Base-by-base conservation (phyloP, 1,140 invertebrate genomes). In the Penaeus japonicus region DNA sequence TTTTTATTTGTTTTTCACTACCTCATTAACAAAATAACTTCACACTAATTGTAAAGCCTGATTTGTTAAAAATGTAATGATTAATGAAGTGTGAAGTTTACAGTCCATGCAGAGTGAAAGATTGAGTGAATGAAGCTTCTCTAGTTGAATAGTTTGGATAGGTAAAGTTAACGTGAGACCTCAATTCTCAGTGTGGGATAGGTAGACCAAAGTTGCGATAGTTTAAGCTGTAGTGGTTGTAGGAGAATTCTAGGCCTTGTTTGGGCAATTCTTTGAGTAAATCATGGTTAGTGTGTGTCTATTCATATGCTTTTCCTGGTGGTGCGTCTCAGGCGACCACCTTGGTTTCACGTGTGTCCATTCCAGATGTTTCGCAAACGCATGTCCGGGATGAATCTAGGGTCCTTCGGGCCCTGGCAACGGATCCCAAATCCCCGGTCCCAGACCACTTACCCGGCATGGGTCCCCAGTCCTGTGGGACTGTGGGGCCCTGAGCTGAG, bases 321-420 rank as follows among this genome's bases (percentile, higher is more conserved):
- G 70, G 82, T 75, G 32, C 83, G 73, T 80, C 73, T 54, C 54
- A 81, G 87, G 83, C 82, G 57, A 79, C 87, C 87, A 85, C 87
- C 87, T 55, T 90, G 89, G 81, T 90, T 90, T 90, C 90, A 90
- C 90, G 86, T 90, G 90, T 90, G 89, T 90, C 90, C 89, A 90
- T 90, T 90, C 87, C 90, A 90, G 90, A 90, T 89, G 84, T 89
- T 89, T 89, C 87, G 87, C 87, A 89, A 84, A 79, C 82, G 85
- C 82, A 89, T 89, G 87, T 89, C 75, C 87, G 78, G 83, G 87
- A 78, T 87, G 85, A 87, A 87, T 87, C 85, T 81, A 75, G 85
- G 85, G 78, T 83, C 78, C 85, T 87, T 87, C 57, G 62, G 85
- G 78, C 77, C 85, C 85, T 86, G 75, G 85, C 85, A 86, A 86